Evolutionary conservation across 1,140 invertebrate genomes (phyloP).

Genomic region (Panonychus citri): DNA sequence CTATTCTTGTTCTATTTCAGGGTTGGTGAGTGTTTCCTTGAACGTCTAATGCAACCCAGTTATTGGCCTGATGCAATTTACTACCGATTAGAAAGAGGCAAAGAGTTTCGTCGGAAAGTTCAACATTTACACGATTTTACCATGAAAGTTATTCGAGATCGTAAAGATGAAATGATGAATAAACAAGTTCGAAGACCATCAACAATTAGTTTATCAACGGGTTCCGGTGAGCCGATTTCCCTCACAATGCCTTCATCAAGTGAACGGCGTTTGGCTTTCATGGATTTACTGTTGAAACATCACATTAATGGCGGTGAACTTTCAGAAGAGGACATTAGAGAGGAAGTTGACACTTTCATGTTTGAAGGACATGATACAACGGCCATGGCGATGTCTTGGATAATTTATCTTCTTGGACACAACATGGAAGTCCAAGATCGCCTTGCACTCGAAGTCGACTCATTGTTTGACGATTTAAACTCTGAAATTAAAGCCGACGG

Average conservation of each 20-base stretch:
- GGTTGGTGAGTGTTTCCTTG: slow-evolving; percentile 15
- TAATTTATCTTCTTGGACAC: slow-evolving; percentile 17
- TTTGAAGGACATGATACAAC: slow-evolving; percentile 17
- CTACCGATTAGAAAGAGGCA: slow-evolving; percentile 9
- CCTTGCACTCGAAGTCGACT: not conserved
- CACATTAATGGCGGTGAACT: slow-evolving; percentile 9
- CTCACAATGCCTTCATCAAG: no score
- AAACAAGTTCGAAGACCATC: not conserved
- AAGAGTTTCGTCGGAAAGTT: slow-evolving; percentile 28
- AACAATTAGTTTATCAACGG: not conserved
- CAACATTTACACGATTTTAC: slow-evolving; percentile 64
- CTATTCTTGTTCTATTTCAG: no score
- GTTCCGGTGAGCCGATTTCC: not conserved
- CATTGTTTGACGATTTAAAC: no score
- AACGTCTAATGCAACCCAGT: slow-evolving; percentile 15
- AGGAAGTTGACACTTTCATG: slow-evolving; percentile 23
- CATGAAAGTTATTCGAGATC: slow-evolving; percentile 23
- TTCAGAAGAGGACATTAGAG: slow-evolving; percentile 15
- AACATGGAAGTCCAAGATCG: slow-evolving; percentile 21
- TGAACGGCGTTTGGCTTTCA: slow-evolving; percentile 55
- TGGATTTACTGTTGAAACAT: slow-evolving; percentile 55
- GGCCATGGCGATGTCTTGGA: slow-evolving; percentile 10
- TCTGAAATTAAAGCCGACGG: no score
- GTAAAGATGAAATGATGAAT: slow-evolving; percentile 11
- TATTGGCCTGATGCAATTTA: slow-evolving; percentile 16